These are phyloP conservation scores for Hydraecia micacea DNA, from an alignment of 2,888 invertebrate genomes.

Conservation along the genomic window DNA sequence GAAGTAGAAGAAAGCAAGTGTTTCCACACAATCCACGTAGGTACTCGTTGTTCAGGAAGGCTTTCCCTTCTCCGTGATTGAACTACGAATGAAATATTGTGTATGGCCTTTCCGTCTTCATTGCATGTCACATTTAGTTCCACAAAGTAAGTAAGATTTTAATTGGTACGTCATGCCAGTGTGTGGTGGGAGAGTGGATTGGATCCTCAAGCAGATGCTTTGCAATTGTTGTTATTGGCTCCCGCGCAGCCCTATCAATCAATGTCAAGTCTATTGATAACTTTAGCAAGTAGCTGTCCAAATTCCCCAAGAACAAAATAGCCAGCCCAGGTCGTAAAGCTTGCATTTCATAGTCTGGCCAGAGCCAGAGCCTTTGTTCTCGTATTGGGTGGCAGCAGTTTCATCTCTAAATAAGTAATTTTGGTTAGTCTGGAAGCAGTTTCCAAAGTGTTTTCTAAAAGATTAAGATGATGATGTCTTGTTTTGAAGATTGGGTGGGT, in stretches of 20 bases:
- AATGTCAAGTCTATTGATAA: neutral
- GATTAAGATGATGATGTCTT: neutral
- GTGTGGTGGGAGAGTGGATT: neutral
- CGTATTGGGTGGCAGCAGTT: neutral
- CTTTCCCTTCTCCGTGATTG: constrained; percentile 24
- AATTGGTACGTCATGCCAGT: neutral
- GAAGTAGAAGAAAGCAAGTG: constrained; percentile 69
- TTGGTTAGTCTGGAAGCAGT: neutral
- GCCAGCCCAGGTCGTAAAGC: neutral
- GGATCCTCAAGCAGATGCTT: neutral
- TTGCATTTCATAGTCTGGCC: neutral
- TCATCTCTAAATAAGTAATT: neutral
- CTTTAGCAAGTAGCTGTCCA: neutral
- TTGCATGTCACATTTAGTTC: neutral
- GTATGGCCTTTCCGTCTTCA: constrained; percentile 1
- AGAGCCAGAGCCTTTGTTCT: neutral
- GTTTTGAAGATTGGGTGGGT: constrained; percentile 3
- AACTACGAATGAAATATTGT: constrained; percentile 18
- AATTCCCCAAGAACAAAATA: neutral
- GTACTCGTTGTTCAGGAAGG: constrained; percentile 27
- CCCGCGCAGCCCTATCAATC: neutral
- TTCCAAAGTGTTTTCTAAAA: neutral
- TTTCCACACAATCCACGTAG: constrained; percentile 59
- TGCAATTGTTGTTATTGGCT: neutral
- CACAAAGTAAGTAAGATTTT: no score